Evolutionary conservation across 1,140 invertebrate species (phyloP), one percentile per base, ranked within the genome.

Genomic region (Melitaea cinxia): DNA sequence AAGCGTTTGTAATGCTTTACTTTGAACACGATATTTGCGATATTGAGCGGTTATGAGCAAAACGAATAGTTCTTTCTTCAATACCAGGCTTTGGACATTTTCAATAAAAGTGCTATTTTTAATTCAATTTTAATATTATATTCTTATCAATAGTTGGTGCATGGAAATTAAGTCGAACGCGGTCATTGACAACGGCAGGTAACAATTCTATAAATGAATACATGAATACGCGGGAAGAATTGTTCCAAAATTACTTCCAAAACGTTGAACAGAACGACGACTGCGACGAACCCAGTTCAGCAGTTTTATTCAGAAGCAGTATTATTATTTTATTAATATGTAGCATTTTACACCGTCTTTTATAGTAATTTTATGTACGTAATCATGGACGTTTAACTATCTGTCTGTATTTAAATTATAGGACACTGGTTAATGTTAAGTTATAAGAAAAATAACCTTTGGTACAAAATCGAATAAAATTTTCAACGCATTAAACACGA

Each of bases 231-330:
- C 45, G 68, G 30, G 19, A 58, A 19, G 71, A 70, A 53, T 54
- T 75, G 2, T 26, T 71, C 39, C 62, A 72, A 10, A 50, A 52
- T 1, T 75, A 65, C 23, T 74, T 74, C 56, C 15, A 65, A 1
- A 35, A 6, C 1, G 77, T 86, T 1, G 60, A 52, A 21, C 84
- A 89, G 9, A 66, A 62, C 17, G 75, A 82, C 2, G 68, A 83
- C 5, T 89, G 86, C 35, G 59, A 66, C 12, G 83, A 85, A 52
- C 86, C 86, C 0, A 82, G 66, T 53, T 82, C 83, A 0, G 73
- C 77, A 0, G 50, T 72, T 7, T 49, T 84, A 23, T 53, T 78
- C 30, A 80, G 72, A 59, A 84, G 79, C 76, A 87, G 86, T 79
- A 78, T 72, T 68, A 68, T 74, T 49, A 42, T 72, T 17, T 47